These are phyloP conservation scores for Scylla paramamosain DNA, from an alignment of 1,140 invertebrate genomes.

Conservation along the genomic window DNA sequence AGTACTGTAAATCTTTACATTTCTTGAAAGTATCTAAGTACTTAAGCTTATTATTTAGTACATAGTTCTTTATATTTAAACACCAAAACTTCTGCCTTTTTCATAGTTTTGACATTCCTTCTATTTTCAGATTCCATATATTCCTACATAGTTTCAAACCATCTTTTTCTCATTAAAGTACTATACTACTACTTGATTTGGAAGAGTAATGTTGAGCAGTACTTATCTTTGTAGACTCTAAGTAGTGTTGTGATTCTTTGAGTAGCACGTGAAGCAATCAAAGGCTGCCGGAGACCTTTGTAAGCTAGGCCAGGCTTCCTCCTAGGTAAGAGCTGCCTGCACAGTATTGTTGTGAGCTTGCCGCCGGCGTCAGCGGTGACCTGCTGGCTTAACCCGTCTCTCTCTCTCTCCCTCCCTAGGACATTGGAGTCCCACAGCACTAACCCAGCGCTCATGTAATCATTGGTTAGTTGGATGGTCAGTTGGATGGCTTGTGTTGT, in stretches of 20 bases:
- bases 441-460: conserved; percentile 75
- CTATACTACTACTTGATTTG: not conserved
- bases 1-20: not conserved
- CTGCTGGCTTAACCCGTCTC: conserved; percentile 60
- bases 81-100: not conserved
- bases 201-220: not conserved
- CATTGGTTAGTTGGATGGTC: conserved; percentile 72
- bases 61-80: not conserved
- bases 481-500: conserved; percentile 65
- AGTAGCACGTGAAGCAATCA: not conserved
- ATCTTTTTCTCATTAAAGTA: not conserved
- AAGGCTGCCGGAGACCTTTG: not conserved
- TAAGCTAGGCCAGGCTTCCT: conserved; percentile 9
- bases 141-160: not conserved
- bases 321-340: conserved; percentile 67
- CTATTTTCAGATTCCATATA: not conserved
- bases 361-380: conserved; percentile 36
- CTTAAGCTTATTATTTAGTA: not conserved
- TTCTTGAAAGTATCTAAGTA: not conserved
- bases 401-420: conserved; percentile 74
- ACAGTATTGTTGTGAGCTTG: conserved; percentile 68
- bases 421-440: conserved; percentile 73
- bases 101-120: not conserved
- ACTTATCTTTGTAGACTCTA: not conserved
- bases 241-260: not conserved